Evolutionary conservation across 2,797 vertebrate genomes (phyloP).

Genomic region (Falco cherrug): DNA sequence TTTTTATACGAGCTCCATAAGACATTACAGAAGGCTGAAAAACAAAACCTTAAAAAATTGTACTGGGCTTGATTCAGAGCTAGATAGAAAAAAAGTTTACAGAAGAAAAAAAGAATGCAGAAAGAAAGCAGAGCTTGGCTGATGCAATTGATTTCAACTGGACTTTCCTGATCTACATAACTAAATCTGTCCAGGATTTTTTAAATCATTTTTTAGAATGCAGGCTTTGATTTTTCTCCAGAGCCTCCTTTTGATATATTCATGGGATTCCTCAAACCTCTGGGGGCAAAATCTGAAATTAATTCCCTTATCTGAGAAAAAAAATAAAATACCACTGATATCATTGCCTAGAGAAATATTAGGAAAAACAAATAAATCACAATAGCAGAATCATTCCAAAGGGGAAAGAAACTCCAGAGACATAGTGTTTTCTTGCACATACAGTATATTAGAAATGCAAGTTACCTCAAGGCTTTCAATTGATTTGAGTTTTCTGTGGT

Average conservation of each 20-base stretch:
- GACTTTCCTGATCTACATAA: neutral
- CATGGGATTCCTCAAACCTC: neutral
- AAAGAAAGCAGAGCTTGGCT: neutral
- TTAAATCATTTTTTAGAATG: neutral
- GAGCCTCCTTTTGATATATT: neutral
- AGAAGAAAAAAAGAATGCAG: neutral
- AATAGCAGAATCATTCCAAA: slow-evolving; percentile 41
- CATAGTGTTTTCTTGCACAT: neutral
- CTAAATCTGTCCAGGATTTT: neutral
- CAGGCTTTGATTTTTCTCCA: neutral
- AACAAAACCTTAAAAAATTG: neutral
- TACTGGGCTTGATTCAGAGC: neutral
- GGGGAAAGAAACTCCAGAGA: neutral
- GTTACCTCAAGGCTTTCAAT: slow-evolving; percentile 50
- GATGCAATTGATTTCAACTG: neutral
- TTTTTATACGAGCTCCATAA: no score
- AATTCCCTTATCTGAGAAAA: slow-evolving; percentile 27
- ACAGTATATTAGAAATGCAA: slow-evolving; percentile 42
- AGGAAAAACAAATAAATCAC: slow-evolving; percentile 66
- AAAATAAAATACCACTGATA: neutral
- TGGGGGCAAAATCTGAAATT: slow-evolving; percentile 24
- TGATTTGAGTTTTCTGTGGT: slow-evolving; percentile 52
- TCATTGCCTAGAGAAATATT: slow-evolving; percentile 29
- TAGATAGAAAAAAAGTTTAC: neutral
- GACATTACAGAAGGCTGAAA: neutral